These are phyloP conservation scores for Neodontobutis hainanensis DNA, from an alignment of 2,113 vertebrate genomes.

Conservation along the genomic window DNA sequence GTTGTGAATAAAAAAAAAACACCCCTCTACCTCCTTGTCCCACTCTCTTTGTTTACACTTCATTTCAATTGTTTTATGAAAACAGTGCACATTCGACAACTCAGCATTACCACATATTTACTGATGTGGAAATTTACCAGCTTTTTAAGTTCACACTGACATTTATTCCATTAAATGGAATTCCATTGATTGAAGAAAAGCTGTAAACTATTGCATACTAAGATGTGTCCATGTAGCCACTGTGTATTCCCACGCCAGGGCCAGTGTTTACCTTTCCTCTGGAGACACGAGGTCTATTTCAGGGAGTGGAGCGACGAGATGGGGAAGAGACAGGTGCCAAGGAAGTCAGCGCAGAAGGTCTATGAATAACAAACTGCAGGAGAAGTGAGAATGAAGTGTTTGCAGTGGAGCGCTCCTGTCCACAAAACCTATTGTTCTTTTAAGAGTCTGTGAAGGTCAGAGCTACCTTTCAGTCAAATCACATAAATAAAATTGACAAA, in stretches of 20 bases:
- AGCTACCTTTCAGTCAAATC: conserved; percentile 6
- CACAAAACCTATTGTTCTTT: conserved; percentile 23
- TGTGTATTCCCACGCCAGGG: conserved; percentile 67
- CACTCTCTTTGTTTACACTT: conserved; percentile 15
- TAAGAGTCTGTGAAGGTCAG: background rate
- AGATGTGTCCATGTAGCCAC: conserved; percentile 18
- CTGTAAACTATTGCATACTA: background rate
- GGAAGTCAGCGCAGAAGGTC: conserved; percentile 63
- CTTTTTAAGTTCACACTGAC: conserved; percentile 32
- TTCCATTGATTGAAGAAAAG: background rate
- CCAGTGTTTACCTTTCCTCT: conserved; percentile 70
- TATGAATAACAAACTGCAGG: conserved; percentile 68
- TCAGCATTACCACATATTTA: background rate
- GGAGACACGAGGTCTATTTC: conserved; percentile 73
- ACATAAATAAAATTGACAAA: conserved; percentile 10
- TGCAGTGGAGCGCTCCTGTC: background rate
- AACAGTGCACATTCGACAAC: conserved; percentile 4
- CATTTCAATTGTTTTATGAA: conserved; percentile 22
- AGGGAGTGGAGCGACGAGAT: conserved; percentile 67
- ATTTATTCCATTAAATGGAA: conserved; percentile 30
- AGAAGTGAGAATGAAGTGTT: conserved; percentile 46
- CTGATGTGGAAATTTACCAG: conserved; percentile 23
- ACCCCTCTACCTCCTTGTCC: background rate
- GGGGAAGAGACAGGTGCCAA: conserved; percentile 75
- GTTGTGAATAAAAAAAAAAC: conserved; percentile 8